Evolutionary conservation across 2,888 invertebrate genomes (phyloP), one percentile per base, ranked within the genome.

Genomic region (Heliconius ismenius): DNA sequence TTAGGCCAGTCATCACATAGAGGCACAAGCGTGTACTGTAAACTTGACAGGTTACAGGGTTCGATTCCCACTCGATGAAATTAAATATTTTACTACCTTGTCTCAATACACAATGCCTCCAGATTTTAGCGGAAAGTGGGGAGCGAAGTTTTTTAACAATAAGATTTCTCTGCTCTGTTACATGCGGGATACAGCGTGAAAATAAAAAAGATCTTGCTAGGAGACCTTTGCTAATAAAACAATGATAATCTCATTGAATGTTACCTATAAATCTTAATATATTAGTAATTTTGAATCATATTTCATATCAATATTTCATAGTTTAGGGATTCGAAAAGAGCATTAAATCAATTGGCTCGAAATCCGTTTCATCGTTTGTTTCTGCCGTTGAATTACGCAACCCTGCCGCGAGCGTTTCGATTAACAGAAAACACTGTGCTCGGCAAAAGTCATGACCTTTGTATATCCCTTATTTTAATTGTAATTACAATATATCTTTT

Each of bases 381-480:
- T 70, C 70, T 70, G 69, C 69, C 69, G 69, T 3, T 70, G 58
- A 70, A 58, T 70, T 70, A 58, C 69, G 69, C 54, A 70, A 70
- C 58, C 28, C n/a, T 32, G 69, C 69, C 69, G 58, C 54, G 54
- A n/a, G 69, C 54, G 28, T 70, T 70, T 70, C 69, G 69, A 70
- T 32, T 70, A 70, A 70, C 54, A 36, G 70, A 70, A 70, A 70
- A 70, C 32, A 70, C 58, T 70, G 70, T 13, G n/a, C 54, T 58
- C 58, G 9, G 58, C 70, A 58, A 70, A 32, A 70, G 54, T 58
- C 70, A 70, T 58, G 32, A 70, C n/a, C 54, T 36, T 58, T 70
- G 32, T 70, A n/a, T 15, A 36, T 36, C 15, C n/a, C 36, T 2
- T 67, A 67, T 43, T 67, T 67, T 67, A 67, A 67, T 67, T 67